Percentiles rank a stretch among this genome's conserved stretches.
These are phyloP conservation scores for Chromoteleia sp. DNA, from an alignment of 2,888 invertebrate species.

Conservation along the genomic window DNA sequence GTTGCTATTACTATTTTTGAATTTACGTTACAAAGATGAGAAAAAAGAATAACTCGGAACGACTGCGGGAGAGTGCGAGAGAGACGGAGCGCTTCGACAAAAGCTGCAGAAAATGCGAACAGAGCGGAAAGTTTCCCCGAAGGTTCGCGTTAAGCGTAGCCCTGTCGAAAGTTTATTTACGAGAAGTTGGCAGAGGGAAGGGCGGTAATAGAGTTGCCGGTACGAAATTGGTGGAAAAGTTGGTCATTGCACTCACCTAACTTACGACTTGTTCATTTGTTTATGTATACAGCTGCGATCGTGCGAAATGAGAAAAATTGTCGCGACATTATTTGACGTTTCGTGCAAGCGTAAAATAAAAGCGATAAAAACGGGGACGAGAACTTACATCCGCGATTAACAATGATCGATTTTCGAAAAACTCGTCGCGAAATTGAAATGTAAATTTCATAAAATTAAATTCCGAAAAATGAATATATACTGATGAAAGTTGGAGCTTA, in stretches of 20 bases:
- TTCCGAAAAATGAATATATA: slow-evolving; percentile 54
- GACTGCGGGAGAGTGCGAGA: neutral
- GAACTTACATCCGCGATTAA: slow-evolving; percentile 5
- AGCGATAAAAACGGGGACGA: neutral
- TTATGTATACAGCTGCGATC: slow-evolving; percentile 46
- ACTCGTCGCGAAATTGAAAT: slow-evolving; percentile 31
- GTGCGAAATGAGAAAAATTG: slow-evolving; percentile 44
- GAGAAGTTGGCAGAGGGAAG: slow-evolving; percentile 38
- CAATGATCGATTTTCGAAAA: slow-evolving; percentile 22
- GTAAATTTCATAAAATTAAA: slow-evolving; percentile 45
- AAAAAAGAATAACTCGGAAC: neutral
- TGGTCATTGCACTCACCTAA: slow-evolving; percentile 56
- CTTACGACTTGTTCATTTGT: slow-evolving; percentile 55
- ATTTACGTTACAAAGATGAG: slow-evolving; percentile 32
- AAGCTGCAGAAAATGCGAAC: slow-evolving; percentile 58
- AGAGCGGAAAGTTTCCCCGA: slow-evolving; percentile 54
- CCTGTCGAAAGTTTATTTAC: slow-evolving; percentile 69
- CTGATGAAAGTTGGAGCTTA: slow-evolving; percentile 27
- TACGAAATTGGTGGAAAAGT: slow-evolving; percentile 65
- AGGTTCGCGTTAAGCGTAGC: slow-evolving; percentile 61
- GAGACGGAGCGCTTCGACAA: slow-evolving; percentile 33
- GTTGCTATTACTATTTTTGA: slow-evolving; percentile 33
- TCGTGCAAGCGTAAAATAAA: neutral
- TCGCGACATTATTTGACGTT: slow-evolving; percentile 32
- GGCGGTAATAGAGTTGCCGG: slow-evolving; percentile 58